These are phyloP conservation scores for Myotis daubentonii DNA, from an alignment of 2,797 vertebrate genomes.

Conservation along the genomic window DNA sequence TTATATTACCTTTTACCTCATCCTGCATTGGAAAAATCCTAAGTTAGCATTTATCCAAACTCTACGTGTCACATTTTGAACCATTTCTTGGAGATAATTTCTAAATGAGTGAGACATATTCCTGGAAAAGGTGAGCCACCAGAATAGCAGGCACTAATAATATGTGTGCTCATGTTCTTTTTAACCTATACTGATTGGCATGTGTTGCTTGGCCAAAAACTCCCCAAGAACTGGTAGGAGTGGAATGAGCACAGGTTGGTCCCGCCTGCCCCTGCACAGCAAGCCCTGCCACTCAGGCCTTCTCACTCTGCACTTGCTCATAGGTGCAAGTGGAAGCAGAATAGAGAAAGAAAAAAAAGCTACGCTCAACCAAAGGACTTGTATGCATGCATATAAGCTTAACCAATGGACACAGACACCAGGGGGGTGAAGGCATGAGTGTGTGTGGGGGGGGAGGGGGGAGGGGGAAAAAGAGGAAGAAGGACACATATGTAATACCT, in stretches of 20 bases:
- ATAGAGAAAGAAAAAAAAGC: background rate
- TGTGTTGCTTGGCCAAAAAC: conserved; percentile 19
- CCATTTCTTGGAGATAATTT: conserved; percentile 38
- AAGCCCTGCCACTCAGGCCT: background rate
- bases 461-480: too few relatives aligned
- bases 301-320: background rate
- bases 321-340: background rate
- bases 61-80: conserved; percentile 28
- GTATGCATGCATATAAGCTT: too few relatives aligned
- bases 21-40: background rate
- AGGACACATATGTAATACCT: too few relatives aligned
- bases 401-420: too few relatives aligned
- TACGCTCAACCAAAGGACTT: too few relatives aligned
- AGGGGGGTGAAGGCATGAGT: too few relatives aligned
- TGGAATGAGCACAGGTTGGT: background rate
- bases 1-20: background rate
- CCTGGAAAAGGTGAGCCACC: conserved; percentile 46
- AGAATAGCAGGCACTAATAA: conserved; percentile 37
- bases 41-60: background rate
- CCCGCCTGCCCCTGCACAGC: background rate
- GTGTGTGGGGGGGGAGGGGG: too few relatives aligned
- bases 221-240: background rate
- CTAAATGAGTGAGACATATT: conserved; percentile 33
- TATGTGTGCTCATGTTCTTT: conserved; percentile 36
- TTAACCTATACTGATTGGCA: conserved; percentile 43